Evolutionary conservation across 1,140 invertebrate genomes (phyloP), one percentile per base, ranked within the genome.

Genomic region (Drosophila sechellia): DNA sequence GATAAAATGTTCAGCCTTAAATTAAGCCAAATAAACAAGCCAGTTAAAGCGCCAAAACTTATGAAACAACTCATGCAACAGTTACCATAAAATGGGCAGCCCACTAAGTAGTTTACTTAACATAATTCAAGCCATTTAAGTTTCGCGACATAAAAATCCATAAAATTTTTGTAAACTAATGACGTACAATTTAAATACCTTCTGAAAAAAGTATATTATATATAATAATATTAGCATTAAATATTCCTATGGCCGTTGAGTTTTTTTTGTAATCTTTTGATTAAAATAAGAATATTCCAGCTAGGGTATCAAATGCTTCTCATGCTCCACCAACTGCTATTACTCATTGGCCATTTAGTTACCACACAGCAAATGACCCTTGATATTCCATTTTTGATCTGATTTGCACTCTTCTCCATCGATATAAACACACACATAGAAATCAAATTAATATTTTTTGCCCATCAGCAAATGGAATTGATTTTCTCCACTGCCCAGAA

Each of bases 401-500:
- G 71, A 75, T 75, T 75, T 75, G 69, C 40, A 63, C 69, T 49
- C 22, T 55, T 37, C 27, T 35, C 37, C 25, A 50, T 50, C 22
- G 49, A 72, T 45, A 56, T 70, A 49, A 40, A 13, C 42, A 69
- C 42, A 69, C 66, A 70, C 49, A 69, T 39, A 48, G 52, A 39
- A 56, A 40, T 56, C 17, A 69, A 56, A 69, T 69, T 48, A 49
- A 57, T 70, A 57, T 61, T 63, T 63, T 63, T 35, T 70, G 11
- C 52, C 72, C 40, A 66, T 81, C 68, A 81, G 80, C 64, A 85
- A 84, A 83, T 72, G 69, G 49, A 83, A 79, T 83, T 84, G 80
- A 79, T 55, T 84, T 76, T 75, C 70, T 79, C 34, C 46, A 48
- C 39, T 52, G 58, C 46, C 35, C 53, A 48, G 72, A 54, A 43